These are phyloP conservation scores for Tokudaia tokunoshimensis DNA, from an alignment of 2,797 vertebrate species.

Conservation along the genomic window DNA sequence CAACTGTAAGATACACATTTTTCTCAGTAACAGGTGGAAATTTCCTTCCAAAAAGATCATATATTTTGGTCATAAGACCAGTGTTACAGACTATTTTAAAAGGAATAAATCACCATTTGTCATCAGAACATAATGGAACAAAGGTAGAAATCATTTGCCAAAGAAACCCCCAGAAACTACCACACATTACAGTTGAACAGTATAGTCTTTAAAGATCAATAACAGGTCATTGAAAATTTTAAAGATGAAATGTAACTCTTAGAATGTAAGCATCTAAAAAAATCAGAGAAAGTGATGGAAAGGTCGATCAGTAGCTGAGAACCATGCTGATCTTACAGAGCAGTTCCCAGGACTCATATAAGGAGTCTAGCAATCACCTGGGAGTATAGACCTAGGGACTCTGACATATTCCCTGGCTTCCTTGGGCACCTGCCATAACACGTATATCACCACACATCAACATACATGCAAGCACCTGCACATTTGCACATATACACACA, in stretches of 20 bases:
- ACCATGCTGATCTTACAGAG: too few species aligned
- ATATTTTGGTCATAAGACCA: background rate
- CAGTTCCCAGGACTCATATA: background rate
- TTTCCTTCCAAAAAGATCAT: background rate
- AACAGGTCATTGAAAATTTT: background rate
- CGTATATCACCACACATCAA: background rate
- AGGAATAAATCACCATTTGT: background rate
- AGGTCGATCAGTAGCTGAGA: background rate
- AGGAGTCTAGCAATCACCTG: background rate
- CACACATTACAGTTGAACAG: background rate
- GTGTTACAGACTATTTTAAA: too few species aligned
- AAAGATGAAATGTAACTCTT: background rate
- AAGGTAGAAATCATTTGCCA: background rate
- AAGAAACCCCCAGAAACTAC: background rate
- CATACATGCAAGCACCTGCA: background rate
- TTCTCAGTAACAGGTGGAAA: background rate
- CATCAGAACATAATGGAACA: background rate
- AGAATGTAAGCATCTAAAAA: background rate
- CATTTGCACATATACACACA: too few species aligned
- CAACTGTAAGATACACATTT: background rate
- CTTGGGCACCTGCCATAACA: too few species aligned
- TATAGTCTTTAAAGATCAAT: background rate
- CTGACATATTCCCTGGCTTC: background rate
- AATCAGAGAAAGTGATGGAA: background rate
- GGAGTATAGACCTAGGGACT: background rate